These are phyloP conservation scores for Sminthurides bifidus DNA, from an alignment of 1,140 invertebrate genomes.

Conservation along the genomic window DNA sequence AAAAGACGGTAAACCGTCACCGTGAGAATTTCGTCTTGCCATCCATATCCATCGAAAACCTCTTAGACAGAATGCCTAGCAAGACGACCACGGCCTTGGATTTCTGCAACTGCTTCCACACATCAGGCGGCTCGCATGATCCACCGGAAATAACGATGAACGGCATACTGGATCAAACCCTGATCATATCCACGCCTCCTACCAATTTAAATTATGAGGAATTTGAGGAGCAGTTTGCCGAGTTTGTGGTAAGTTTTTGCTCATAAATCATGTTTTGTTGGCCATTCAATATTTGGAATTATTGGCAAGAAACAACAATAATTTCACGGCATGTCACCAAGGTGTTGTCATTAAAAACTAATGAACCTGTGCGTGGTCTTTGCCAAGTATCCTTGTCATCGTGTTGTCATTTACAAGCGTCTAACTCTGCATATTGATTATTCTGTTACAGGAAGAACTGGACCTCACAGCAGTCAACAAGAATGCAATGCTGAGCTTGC, in stretches of 20 bases:
- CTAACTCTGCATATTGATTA: not conserved
- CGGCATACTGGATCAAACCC: not conserved
- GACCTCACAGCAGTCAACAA: slow-evolving; percentile 85
- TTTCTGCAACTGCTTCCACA: slow-evolving; percentile 5
- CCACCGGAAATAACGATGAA: slow-evolving; percentile 20
- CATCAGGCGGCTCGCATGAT: not conserved
- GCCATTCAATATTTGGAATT: too few species aligned
- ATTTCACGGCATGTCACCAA: too few species aligned
- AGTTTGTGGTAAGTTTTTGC: slow-evolving; percentile 60
- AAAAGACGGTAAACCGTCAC: slow-evolving; percentile 4
- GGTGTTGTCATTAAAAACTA: too few species aligned
- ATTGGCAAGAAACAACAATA: too few species aligned
- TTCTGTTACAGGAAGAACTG: slow-evolving; percentile 76
- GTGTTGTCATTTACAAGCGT: not conserved
- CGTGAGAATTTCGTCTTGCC: slow-evolving; percentile 2
- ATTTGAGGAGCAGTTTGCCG: slow-evolving; percentile 82
- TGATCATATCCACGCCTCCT: slow-evolving; percentile 40
- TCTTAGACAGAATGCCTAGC: slow-evolving; percentile 2
- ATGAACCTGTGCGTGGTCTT: not conserved
- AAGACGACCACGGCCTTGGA: not conserved
- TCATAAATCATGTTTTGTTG: not conserved
- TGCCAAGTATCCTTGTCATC: not conserved
- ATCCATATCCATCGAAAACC: slow-evolving; percentile 3
- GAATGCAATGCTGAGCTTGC: slow-evolving; percentile 79
- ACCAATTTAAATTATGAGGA: slow-evolving; percentile 57